phyloP scores from a whole-genome alignment of 2,113 vertebrate genomes.

The Xiphophorus hellerii region DNA sequence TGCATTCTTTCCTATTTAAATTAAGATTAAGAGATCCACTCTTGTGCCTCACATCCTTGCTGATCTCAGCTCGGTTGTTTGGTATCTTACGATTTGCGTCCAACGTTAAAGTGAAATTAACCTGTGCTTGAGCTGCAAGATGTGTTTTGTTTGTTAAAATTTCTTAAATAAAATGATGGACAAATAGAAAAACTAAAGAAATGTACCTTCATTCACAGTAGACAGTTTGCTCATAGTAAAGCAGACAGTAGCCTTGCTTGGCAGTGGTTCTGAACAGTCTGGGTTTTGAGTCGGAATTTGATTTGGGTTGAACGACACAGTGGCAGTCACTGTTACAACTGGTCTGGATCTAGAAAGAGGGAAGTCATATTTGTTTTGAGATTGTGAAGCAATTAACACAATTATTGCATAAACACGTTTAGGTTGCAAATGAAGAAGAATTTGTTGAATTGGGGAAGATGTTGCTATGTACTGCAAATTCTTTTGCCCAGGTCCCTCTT shows the following conservation, averaged over 20 bases:
- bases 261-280: conserved; percentile 33
- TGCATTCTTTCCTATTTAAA: rapidly evolving
- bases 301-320: conserved; percentile 47
- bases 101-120: conserved; percentile 69
- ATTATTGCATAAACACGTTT: too few relatives aligned
- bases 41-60: not conserved
- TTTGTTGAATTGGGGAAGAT: too few relatives aligned
- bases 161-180: not conserved
- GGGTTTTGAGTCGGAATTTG: conserved; percentile 55
- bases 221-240: conserved; percentile 61
- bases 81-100: conserved; percentile 65
- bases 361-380: not conserved
- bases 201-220: conserved; percentile 33
- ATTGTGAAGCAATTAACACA: not conserved
- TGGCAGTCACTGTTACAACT: conserved; percentile 66
- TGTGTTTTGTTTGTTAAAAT: not conserved
- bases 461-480: too few relatives aligned
- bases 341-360: conserved; percentile 70
- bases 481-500: too few relatives aligned
- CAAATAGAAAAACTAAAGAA: not conserved
- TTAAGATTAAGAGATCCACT: not conserved
- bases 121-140: conserved; percentile 53
- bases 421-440: too few relatives aligned
- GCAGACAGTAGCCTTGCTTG: conserved; percentile 50
- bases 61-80: conserved; percentile 68